Evolutionary conservation across 1,140 invertebrate genomes (phyloP).

Genomic region (Aphelinus atriplicis): DNA sequence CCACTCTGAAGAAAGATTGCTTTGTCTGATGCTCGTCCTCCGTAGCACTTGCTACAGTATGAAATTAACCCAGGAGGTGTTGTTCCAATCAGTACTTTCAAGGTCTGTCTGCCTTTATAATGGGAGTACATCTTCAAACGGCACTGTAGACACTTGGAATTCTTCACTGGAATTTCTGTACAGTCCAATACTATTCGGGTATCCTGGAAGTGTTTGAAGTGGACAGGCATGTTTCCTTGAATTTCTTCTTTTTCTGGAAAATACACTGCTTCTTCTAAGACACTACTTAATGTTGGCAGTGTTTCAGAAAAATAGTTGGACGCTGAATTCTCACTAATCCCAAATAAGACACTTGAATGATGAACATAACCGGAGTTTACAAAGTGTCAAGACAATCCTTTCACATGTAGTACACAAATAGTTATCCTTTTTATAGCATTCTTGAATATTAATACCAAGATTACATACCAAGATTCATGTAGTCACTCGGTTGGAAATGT

Average conservation of each 20-base stretch:
- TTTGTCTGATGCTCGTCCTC: conserved; percentile 48
- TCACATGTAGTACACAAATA: no score
- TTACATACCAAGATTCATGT: no score
- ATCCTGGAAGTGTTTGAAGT: conserved; percentile 20
- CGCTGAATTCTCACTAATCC: background rate
- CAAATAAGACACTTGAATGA: background rate
- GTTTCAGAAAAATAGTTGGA: background rate
- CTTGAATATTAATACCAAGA: no score
- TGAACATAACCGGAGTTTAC: background rate
- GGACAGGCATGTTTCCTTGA: conserved; percentile 14
- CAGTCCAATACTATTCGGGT: conserved; percentile 43
- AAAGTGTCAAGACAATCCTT: background rate
- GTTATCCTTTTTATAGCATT: no score
- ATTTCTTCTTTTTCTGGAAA: conserved; percentile 14
- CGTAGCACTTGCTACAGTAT: conserved; percentile 47
- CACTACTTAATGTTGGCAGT: background rate
- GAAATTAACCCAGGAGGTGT: conserved; percentile 46
- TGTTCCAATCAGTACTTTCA: conserved; percentile 48
- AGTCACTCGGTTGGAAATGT: no score
- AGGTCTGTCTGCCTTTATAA: conserved; percentile 49
- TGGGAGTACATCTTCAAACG: conserved; percentile 42
- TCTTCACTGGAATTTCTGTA: conserved; percentile 40
- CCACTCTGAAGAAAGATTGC: conserved; percentile 45
- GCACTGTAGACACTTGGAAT: conserved; percentile 35
- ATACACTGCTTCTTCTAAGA: conserved; percentile 5